These are phyloP conservation scores for Drosophila mayaguana DNA, from an alignment of 2,888 invertebrate species.

Conservation along the genomic window DNA sequence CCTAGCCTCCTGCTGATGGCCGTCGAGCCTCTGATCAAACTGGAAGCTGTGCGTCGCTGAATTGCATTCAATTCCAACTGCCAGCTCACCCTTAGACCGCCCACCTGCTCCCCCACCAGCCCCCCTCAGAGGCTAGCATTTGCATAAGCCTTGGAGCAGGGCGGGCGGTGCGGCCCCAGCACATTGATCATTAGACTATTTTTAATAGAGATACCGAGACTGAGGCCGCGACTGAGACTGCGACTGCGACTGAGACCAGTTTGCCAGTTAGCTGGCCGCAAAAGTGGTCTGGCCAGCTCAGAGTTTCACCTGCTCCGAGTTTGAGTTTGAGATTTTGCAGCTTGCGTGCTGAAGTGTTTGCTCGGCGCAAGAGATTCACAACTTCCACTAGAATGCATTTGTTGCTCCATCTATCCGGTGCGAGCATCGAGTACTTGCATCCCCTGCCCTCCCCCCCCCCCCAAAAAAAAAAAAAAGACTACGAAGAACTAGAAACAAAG, in stretches of 20 bases:
- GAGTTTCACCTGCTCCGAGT: constrained; percentile 75
- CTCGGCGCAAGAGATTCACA: constrained; percentile 50
- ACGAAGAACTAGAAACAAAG: background rate
- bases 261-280: constrained; percentile 50
- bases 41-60: constrained; percentile 61
- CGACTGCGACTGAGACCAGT: constrained; percentile 32
- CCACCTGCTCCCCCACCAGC: background rate
- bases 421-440: constrained; percentile 16
- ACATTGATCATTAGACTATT: constrained; percentile 78
- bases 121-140: constrained; percentile 36
- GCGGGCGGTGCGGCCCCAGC: background rate
- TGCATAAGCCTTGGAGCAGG: constrained; percentile 48
- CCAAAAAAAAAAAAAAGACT: background rate
- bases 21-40: constrained; percentile 42
- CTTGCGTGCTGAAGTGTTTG: constrained; percentile 77
- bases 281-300: constrained; percentile 82
- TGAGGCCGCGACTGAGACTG: constrained; percentile 37
- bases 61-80: constrained; percentile 41
- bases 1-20: background rate
- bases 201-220: constrained; percentile 70
- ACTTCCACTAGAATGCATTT: constrained; percentile 44
- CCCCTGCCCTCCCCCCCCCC: background rate
- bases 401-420: constrained; percentile 56
- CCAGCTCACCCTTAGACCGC: constrained; percentile 11
- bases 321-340: constrained; percentile 66